These are phyloP conservation scores for Valencia hispanica DNA, from an alignment of 2,797 vertebrate species.

Conservation along the genomic window DNA sequence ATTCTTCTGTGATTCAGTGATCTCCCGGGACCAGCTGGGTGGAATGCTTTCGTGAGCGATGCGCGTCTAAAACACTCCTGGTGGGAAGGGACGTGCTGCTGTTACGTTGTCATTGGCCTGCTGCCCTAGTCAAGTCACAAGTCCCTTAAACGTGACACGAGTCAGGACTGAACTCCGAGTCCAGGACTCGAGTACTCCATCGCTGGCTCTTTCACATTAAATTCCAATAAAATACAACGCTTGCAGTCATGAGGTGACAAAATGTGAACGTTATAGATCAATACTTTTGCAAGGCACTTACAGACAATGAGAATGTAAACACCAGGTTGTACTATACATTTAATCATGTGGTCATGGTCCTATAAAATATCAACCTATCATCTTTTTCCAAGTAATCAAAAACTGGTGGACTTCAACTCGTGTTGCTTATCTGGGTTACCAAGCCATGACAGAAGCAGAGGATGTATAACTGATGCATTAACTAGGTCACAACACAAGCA, in stretches of 20 bases:
- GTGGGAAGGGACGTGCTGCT: too few species aligned
- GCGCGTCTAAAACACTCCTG: too few species aligned
- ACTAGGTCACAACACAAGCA: slow-evolving; percentile 56
- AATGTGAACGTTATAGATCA: background rate
- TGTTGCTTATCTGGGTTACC: slow-evolving; percentile 40
- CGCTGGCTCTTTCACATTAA: background rate
- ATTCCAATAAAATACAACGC: background rate
- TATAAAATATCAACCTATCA: background rate
- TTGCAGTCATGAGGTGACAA: background rate
- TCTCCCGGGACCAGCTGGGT: too few species aligned
- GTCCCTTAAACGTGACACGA: too few species aligned
- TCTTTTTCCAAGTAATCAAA: background rate
- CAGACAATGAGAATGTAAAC: background rate
- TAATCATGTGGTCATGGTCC: background rate
- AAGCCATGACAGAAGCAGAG: slow-evolving; percentile 25
- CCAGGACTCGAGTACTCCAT: too few species aligned
- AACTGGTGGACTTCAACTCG: slow-evolving; percentile 22
- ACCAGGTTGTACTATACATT: slow-evolving; percentile 4
- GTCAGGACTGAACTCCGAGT: too few species aligned
- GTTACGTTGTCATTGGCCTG: too few species aligned
- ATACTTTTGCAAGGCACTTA: background rate
- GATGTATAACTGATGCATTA: slow-evolving; percentile 36
- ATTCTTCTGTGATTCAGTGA: too few species aligned
- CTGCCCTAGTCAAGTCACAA: too few species aligned
- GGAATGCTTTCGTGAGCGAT: too few species aligned